Evolutionary conservation across 2,888 invertebrate genomes (phyloP), one percentile per base, ranked within the genome.

Genomic region (Nezara viridula): DNA sequence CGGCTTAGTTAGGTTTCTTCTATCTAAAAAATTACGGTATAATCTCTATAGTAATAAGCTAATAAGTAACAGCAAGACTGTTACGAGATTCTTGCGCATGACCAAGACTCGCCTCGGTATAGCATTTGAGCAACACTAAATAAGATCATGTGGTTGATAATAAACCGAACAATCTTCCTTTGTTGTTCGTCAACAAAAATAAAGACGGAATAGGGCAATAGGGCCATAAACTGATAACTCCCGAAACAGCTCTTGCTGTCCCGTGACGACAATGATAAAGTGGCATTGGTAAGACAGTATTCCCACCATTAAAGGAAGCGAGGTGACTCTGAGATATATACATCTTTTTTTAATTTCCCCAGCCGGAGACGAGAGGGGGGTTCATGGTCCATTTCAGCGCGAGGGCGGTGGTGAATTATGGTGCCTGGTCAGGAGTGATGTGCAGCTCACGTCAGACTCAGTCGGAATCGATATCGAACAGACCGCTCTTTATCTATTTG

Each of bases 341-440:
- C 24, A 32, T 81, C 44, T 81, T 81, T 77, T 81, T 81, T 81
- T 81, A 81, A 81, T 81, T 81, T 81, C 81, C n/a, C 81, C 86
- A 50, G 86, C 50, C 86, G 86, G 32, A 27, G n/a, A 86, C 86
- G 86, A 27, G 16, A 32, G 44, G 86, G 32, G 55, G 40, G 86
- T 86, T 86, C 86, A 86, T 86, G 86, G 86, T 86, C 86, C 86
- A 86, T 86, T 86, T 86, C 60, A 50, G 27, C 19, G 37, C 32
- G 60, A 27, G 55, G 86, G 86, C 50, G 50, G 32, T 27, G 37
- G 55, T 55, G 86, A 86, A 50, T 86, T 86, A 86, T 86, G 52
- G 86, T 52, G 86, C 50, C 86, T 86, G 86, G 86, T 37, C 60
- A 86, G 86, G 86, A 86, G 86, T 86, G 86, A 86, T 86, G 86